Evolutionary conservation across 2,888 invertebrate genomes (phyloP), one percentile per base, ranked within the genome.

Genomic region (Drosophila barbarae): DNA sequence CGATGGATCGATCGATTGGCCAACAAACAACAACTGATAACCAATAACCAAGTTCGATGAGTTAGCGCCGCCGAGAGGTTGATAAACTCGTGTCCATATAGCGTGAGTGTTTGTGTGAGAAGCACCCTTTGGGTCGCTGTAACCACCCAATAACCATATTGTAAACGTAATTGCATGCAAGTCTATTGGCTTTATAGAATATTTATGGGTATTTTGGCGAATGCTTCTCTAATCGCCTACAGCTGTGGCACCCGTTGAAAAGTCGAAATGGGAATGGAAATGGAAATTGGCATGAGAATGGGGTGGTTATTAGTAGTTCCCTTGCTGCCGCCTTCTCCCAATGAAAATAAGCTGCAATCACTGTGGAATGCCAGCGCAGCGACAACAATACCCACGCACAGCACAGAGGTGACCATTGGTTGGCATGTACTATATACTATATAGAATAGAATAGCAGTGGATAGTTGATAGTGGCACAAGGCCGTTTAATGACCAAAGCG

Each of bases 1-100:
- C 80, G 80, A 81, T 83, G 83, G 80, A 83, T 83, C 82, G 79
- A 81, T 83, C 68, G 77, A 76, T 79, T 69, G 79, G 46, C 39
- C 72, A 73, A 49, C 50, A 49, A 50, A 61, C 72, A 68, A 70
- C 76, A 70, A 71, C 71, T 77, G 80, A 81, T 80, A 83, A 83
- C 77, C 73, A 61, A 73, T 18, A 44, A 7, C 46, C 74, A 76
- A 64, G 56, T 72, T 65, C 76, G 58, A 51, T 54, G 71, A 58
- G 69, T 49, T 42, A 15, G 42, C 44, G 44, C 44, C 30, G n/a
- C 6, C 13, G 49, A 71, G 67, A 76, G 83, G 81, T 81, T 83
- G 81, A 80, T 81, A 83, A 81, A 81, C 83, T 66, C 76, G 72
- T 73, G 46, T 5, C 46, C 18, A 32, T 61, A 15, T 30, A 28